Evolutionary conservation across 2,797 vertebrate species (phyloP).

Genomic region (Choloepus didactylus): DNA sequence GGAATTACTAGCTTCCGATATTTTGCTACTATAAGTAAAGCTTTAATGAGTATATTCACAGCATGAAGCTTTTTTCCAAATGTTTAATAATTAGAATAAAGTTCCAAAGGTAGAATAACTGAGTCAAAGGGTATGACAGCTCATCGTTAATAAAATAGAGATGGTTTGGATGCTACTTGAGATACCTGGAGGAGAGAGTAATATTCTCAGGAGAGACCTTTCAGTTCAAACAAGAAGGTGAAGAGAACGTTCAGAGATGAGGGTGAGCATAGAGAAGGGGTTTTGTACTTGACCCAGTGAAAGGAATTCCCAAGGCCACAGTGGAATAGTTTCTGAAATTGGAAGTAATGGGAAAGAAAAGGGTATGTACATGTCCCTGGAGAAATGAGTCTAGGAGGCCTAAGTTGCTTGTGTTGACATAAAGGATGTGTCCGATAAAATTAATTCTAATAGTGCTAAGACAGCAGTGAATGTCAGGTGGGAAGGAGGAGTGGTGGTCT

Average conservation of each 20-base stretch:
- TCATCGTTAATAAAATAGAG: neutral
- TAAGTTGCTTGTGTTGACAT: neutral
- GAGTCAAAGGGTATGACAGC: neutral
- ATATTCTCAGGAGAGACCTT: neutral
- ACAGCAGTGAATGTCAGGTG: too few relatives aligned
- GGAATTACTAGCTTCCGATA: neutral
- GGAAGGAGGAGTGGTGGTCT: neutral
- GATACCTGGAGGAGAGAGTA: neutral
- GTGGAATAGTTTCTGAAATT: neutral
- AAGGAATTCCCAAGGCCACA: neutral
- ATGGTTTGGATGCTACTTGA: neutral
- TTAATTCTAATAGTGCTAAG: neutral
- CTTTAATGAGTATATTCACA: neutral
- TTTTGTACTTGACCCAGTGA: neutral
- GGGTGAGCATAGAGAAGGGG: neutral
- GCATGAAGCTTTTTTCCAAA: neutral
- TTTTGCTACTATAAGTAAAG: conserved; percentile 17
- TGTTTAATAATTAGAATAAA: conserved; percentile 38
- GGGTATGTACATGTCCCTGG: neutral
- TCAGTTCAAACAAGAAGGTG: neutral
- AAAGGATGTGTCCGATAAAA: neutral
- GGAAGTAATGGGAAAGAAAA: neutral
- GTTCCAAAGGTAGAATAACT: neutral
- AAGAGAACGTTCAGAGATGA: neutral
- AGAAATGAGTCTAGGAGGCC: neutral